These are phyloP conservation scores for Brenthis hecate DNA, from an alignment of 2,888 invertebrate species.

Conservation along the genomic window DNA sequence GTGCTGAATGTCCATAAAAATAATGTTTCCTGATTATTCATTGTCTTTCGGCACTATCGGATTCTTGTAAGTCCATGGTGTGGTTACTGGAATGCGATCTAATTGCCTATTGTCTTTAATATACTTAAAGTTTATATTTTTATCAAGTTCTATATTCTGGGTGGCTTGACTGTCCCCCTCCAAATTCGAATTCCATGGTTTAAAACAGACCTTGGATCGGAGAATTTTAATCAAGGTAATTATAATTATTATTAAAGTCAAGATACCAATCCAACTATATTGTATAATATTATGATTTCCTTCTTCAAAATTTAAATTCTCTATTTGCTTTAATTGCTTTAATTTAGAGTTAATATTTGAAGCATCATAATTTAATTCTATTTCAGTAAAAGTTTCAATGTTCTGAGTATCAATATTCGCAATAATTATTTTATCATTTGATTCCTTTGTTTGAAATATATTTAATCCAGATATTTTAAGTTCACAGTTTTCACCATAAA, in stretches of 20 bases:
- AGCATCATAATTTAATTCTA: conserved; percentile 1
- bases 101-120: no score
- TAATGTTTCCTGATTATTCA: no score
- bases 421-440: no score
- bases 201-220: not conserved
- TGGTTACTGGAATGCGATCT: no score
- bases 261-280: conserved; percentile 1
- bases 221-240: not conserved
- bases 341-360: not conserved
- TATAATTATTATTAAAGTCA: not conserved
- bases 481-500: conserved; percentile 1
- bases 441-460: no score
- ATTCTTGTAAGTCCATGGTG: no score
- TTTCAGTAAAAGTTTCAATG: not conserved
- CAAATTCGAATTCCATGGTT: not conserved
- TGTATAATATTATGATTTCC: not conserved
- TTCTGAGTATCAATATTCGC: not conserved
- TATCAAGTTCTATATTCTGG: not conserved
- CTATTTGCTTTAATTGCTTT: not conserved
- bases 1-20: no score
- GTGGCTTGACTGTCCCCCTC: conserved; percentile 1
- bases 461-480: no score
- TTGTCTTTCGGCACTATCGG: no score
- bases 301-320: not conserved
- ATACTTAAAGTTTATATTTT: no score